Conservation (phyloP, 2,888 invertebrate species). For the Noctuana brunneofusca region DNA sequence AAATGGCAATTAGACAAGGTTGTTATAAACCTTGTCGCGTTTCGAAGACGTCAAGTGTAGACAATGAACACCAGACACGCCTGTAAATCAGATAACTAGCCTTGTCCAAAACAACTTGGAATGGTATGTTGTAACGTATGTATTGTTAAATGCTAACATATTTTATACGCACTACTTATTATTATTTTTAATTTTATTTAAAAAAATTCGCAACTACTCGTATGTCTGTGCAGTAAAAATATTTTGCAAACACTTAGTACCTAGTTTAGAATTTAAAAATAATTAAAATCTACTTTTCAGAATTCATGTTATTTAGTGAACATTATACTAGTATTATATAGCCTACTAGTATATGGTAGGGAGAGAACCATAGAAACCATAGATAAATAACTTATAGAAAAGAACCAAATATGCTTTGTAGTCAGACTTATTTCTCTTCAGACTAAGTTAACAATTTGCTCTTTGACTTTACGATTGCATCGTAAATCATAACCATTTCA, state of each 20-base stretch:
- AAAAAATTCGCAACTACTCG: background rate
- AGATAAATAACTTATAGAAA: background rate
- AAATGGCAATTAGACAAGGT: constrained; percentile 41
- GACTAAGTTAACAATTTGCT: constrained; percentile 1
- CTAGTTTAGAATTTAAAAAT: too few relatives aligned
- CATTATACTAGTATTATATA: too few relatives aligned
- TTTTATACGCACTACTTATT: background rate
- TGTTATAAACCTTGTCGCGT: constrained; percentile 41
- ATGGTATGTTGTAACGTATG: constrained; percentile 46
- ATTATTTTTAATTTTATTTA: background rate
- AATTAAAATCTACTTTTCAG: too few relatives aligned
- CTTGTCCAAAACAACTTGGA: constrained; percentile 58
- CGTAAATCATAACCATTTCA: constrained; percentile 26
- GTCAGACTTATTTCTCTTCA: background rate
- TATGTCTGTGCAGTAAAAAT: too few relatives aligned
- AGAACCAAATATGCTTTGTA: constrained; percentile 3
- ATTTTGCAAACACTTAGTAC: too few relatives aligned
- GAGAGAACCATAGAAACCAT: too few relatives aligned
- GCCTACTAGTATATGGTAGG: too few relatives aligned
- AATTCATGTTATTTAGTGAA: too few relatives aligned
- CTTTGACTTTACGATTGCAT: constrained; percentile 18
- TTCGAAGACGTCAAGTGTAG: constrained; percentile 48
- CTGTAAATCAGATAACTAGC: constrained; percentile 58
- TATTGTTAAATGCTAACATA: background rate
- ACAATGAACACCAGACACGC: constrained; percentile 69